A percentile compares a stretch with the other conserved stretches of the same genome.
These are phyloP conservation scores for Acyrthosiphon pisum DNA, from an alignment of 1,140 invertebrate species.

Conservation along the genomic window DNA sequence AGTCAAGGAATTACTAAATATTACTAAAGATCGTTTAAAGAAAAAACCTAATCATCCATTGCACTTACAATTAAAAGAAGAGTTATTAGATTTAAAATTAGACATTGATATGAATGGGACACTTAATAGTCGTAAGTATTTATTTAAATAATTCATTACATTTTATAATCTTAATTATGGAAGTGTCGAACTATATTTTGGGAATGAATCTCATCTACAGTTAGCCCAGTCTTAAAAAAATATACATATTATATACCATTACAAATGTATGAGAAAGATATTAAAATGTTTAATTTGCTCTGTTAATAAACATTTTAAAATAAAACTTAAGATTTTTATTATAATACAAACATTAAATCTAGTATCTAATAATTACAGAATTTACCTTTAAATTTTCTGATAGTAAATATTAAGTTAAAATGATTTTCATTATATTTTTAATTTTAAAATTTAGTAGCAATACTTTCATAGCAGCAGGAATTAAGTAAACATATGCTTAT, in stretches of 20 bases:
- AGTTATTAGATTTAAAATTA: constrained; percentile 23
- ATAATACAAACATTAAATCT: neutral
- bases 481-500: no score
- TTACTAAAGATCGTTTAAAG: constrained; percentile 44
- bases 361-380: neutral
- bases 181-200: neutral
- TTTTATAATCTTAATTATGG: neutral
- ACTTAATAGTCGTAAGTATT: constrained; percentile 7
- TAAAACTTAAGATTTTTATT: no score
- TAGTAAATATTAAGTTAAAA: no score
- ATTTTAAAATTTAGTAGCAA: no score
- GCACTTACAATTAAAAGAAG: constrained; percentile 27
- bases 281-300: no score
- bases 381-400: no score
- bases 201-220: neutral
- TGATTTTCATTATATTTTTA: no score
- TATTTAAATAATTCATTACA: neutral
- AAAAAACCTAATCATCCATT: constrained; percentile 43
- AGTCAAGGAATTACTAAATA: constrained; percentile 34
- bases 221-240: no score
- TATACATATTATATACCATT: neutral
- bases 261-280: no score
- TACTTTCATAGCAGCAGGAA: no score
- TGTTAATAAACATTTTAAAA: no score
- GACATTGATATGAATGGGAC: constrained; percentile 38